A percentile compares a stretch with the other conserved stretches of the same genome.
These are phyloP conservation scores for Meiosimyza decipiens DNA, from an alignment of 2,888 invertebrate species.

Conservation along the genomic window DNA sequence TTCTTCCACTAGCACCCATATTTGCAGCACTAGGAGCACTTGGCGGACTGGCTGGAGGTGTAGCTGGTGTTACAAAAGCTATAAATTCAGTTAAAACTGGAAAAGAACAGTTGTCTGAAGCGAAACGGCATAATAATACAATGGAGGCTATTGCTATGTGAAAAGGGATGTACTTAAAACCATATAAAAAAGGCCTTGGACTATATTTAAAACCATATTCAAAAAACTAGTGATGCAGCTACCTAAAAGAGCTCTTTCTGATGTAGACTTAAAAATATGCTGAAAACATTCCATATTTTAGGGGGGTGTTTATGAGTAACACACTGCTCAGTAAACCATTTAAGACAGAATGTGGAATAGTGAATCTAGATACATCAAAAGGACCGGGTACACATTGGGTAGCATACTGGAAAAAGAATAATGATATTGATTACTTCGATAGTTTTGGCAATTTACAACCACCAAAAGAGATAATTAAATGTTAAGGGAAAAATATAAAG, in stretches of 20 bases:
- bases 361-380: constrained; percentile 49
- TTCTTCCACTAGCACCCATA: constrained; percentile 57
- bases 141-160: too few species aligned
- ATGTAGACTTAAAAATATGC: constrained; percentile 50
- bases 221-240: constrained; percentile 53
- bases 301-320: constrained; percentile 50
- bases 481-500: constrained; percentile 43
- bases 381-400: constrained; percentile 60
- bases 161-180: constrained; percentile 56
- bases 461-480: constrained; percentile 52
- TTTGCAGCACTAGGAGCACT: constrained; percentile 50
- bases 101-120: constrained; percentile 52
- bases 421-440: constrained; percentile 58
- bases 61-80: constrained; percentile 53
- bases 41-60: constrained; percentile 54
- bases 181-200: constrained; percentile 45
- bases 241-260: constrained; percentile 44
- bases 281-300: constrained; percentile 42
- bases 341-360: constrained; percentile 37
- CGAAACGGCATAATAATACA: constrained; percentile 36
- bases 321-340: constrained; percentile 31
- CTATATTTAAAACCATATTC: constrained; percentile 34
- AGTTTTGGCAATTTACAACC: constrained; percentile 60
- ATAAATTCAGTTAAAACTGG: constrained; percentile 55
- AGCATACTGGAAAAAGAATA: constrained; percentile 54